Percentiles rank a stretch among this genome's conserved stretches.
Evolutionary conservation across 2,797 vertebrate genomes (phyloP).

Genomic region (Anguilla megastoma): DNA sequence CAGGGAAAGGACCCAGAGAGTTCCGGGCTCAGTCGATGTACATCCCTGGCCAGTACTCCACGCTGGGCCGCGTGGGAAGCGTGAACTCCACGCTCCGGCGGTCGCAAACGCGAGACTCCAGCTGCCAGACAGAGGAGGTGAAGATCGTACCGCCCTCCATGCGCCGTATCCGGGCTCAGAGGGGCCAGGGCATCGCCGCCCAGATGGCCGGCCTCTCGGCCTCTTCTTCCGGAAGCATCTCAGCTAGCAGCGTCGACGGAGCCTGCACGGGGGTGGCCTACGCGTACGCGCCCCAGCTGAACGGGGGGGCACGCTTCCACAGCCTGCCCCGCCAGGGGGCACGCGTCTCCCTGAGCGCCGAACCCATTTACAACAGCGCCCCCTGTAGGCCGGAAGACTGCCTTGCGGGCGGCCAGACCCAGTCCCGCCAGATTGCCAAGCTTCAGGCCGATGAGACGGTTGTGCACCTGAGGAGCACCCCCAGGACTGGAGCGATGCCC

Average conservation of each 20-base stretch:
- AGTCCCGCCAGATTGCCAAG: slow-evolving; percentile 68
- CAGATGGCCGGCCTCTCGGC: slow-evolving; percentile 89
- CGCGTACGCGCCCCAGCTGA: slow-evolving; percentile 72
- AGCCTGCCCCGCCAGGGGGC: slow-evolving; percentile 87
- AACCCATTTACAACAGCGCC: slow-evolving; percentile 74
- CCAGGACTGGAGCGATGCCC: slow-evolving; percentile 59
- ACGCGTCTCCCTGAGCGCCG: slow-evolving; percentile 78
- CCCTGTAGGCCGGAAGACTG: slow-evolving; percentile 72
- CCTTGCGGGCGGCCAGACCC: slow-evolving; percentile 47
- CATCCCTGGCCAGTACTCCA: slow-evolving; percentile 85
- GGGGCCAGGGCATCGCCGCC: slow-evolving; percentile 91
- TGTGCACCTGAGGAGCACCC: slow-evolving; percentile 74
- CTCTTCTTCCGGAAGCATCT: slow-evolving; percentile 89
- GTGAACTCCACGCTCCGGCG: slow-evolving; percentile 69
- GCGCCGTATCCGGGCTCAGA: slow-evolving; percentile 92
- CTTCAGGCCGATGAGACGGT: slow-evolving; percentile 75
- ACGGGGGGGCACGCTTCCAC: slow-evolving; percentile 77
- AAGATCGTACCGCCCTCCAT: slow-evolving; percentile 92
- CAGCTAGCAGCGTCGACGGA: slow-evolving; percentile 73
- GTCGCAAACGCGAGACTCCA: slow-evolving; percentile 83
- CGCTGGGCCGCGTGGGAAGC: slow-evolving; percentile 80
- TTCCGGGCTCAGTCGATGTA: slow-evolving; percentile 82
- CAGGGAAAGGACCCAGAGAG: slow-evolving; percentile 75
- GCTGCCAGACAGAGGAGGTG: slow-evolving; percentile 92
- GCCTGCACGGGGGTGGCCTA: slow-evolving; percentile 73